These are phyloP conservation scores for Pituophis catenifer DNA, from an alignment of 2,113 vertebrate genomes.

Conservation along the genomic window DNA sequence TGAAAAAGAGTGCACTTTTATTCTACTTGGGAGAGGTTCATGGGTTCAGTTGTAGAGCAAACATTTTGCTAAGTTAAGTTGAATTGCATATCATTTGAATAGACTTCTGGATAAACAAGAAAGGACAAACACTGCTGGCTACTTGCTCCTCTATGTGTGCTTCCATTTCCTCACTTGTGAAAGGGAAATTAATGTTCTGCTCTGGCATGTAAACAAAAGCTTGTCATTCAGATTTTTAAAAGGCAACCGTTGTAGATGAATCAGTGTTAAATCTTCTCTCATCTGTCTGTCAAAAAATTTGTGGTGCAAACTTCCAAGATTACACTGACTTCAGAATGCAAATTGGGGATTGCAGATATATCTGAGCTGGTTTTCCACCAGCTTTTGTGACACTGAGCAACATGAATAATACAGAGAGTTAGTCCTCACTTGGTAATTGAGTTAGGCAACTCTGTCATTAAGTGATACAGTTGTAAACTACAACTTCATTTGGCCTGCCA, in stretches of 20 bases:
- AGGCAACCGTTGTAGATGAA: neutral
- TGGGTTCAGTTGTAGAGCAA: neutral
- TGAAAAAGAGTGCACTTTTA: neutral
- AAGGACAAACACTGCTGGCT: neutral
- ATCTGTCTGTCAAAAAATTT: neutral
- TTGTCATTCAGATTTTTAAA: neutral
- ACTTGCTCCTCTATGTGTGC: neutral
- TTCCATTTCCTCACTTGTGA: neutral
- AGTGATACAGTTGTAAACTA: neutral
- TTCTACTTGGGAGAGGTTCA: neutral
- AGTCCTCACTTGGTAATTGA: neutral
- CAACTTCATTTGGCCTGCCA: neutral
- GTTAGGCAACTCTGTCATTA: neutral
- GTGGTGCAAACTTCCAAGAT: neutral
- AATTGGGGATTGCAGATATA: neutral
- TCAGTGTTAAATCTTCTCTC: neutral
- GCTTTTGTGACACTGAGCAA: neutral
- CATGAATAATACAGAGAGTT: neutral
- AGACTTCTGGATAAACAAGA: neutral
- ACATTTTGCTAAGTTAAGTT: neutral
- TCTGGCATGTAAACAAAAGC: neutral
- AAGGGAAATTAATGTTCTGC: neutral
- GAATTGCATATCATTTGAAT: neutral
- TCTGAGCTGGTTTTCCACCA: neutral
- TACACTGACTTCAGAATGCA: neutral